Evolutionary conservation across 1,140 invertebrate genomes (phyloP), one percentile per base, ranked within the genome.

Genomic region (Pristionchus pacificus): DNA sequence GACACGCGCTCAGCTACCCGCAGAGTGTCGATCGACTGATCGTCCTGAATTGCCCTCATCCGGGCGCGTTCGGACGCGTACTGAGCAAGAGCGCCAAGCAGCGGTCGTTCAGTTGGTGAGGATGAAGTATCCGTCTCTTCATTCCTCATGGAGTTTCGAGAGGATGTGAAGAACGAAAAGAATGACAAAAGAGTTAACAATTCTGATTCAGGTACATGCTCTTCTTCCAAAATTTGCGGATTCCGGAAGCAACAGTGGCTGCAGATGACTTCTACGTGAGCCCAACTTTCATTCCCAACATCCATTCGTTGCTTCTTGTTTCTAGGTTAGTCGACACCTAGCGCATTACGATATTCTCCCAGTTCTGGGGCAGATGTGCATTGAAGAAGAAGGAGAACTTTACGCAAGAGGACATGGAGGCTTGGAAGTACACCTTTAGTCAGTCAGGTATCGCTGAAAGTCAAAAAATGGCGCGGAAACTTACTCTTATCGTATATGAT

Each of bases 371-470:
- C 77, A 88, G 74, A 81, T 83, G 69, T 77, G 83, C 77, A 81
- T 77, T 78, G 63, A 29, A 81, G 13, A 74, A 75, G 28, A 61
- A 74, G 19, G 72, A 80, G 2, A 81, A 78, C 30, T 78, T 87
- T 1, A 86, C 85, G n/a, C 79, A 83, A 3, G 86, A 88, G 70
- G 89, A 90, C 76, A 81, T 91, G 19, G 89, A 91, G 77, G 89
- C 89, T 1, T 91, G 90, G 80, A 92, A 91, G 84, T 91, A 92
- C 83, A 85, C 88, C 13, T 91, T 91, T 82, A 89, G 88, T 29
- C 85, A 89, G 74, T 87, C 86, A 84, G 85, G 89, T 89, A 65
- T n/a, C n/a, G n/a, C n/a, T n/a, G n/a, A n/a, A n/a, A n/a, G n/a
- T n/a, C n/a, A n/a, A n/a, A n/a, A n/a, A n/a, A n/a, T n/a, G n/a